A percentile compares a stretch with the other conserved stretches of the same genome.
phyloP scores from a whole-genome alignment of 2,888 invertebrate genomes.

The Lutraria lutraria region DNA sequence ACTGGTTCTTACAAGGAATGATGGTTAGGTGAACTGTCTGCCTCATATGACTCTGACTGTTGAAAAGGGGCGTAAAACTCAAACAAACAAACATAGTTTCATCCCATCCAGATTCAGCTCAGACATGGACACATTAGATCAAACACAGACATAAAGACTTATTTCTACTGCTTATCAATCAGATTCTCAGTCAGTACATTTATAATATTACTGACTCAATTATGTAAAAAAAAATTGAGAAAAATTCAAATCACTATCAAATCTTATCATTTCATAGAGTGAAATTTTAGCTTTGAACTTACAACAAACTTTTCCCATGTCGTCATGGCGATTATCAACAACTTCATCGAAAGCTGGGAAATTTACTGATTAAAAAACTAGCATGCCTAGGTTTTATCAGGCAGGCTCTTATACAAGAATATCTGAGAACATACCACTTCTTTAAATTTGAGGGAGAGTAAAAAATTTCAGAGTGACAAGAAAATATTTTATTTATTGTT shows the following conservation, averaged over 20 bases:
- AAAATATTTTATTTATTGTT: too few relatives aligned
- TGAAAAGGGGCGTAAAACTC: too few relatives aligned
- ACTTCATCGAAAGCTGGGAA: background rate
- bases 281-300: constrained; percentile 10
- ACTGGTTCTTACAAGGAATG: too few relatives aligned
- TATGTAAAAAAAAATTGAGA: background rate
- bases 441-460: background rate
- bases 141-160: too few relatives aligned
- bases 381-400: background rate
- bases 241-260: background rate
- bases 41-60: too few relatives aligned
- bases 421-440: background rate
- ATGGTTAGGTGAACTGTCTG: too few relatives aligned
- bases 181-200: too few relatives aligned
- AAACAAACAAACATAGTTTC: too few relatives aligned
- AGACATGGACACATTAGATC: too few relatives aligned
- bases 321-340: constrained; percentile 5
- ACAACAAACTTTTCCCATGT: background rate
- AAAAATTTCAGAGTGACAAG: background rate
- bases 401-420: background rate
- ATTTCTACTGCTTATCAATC: too few relatives aligned
- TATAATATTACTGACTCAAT: background rate
- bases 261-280: background rate
- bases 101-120: too few relatives aligned
- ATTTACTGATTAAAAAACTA: constrained; percentile 19